A percentile compares a stretch with the other conserved stretches of the same genome.
Evolutionary conservation across 1,140 invertebrate species (phyloP).

Genomic region (Muscidifurax raptorellus): DNA sequence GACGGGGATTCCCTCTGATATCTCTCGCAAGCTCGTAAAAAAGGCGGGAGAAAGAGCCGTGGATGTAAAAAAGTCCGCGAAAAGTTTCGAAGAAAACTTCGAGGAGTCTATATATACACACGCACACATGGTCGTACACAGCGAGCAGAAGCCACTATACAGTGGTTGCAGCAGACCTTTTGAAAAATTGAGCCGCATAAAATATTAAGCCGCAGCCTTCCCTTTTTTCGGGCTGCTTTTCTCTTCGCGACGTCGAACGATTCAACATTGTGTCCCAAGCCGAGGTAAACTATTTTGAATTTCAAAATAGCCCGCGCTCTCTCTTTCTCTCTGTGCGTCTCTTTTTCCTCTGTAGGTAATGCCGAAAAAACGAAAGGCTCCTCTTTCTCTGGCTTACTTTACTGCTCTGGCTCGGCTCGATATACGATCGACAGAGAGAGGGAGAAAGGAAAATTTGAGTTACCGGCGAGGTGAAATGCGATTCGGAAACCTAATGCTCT

Average conservation of each 20-base stretch:
- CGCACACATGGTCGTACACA: too few species aligned
- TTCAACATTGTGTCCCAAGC: conserved; percentile 38
- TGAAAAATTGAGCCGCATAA: conserved; percentile 49
- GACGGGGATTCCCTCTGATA: conserved; percentile 22
- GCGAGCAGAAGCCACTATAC: conserved; percentile 55
- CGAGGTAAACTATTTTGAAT: conserved; percentile 68
- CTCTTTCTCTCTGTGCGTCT: neutral
- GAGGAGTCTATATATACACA: neutral
- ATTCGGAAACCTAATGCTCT: neutral
- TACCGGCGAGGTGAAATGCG: neutral
- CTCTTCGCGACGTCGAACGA: conserved; percentile 8
- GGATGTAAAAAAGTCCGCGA: conserved; percentile 41
- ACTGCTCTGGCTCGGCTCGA: neutral
- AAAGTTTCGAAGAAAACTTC: conserved; percentile 33
- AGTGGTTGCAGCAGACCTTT: conserved; percentile 55
- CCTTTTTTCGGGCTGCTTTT: neutral
- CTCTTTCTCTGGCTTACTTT: neutral
- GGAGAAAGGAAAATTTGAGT: neutral
- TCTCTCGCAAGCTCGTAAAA: conserved; percentile 21
- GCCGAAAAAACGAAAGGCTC: conserved; percentile 57
- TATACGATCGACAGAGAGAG: neutral
- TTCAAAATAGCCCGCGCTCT: conserved; percentile 60
- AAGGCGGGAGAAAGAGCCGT: conserved; percentile 10
- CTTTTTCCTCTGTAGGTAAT: neutral
- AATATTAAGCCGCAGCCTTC: conserved; percentile 49